Evolutionary conservation across 2,113 vertebrate species (phyloP).

Genomic region (Pterocles orientalis): DNA sequence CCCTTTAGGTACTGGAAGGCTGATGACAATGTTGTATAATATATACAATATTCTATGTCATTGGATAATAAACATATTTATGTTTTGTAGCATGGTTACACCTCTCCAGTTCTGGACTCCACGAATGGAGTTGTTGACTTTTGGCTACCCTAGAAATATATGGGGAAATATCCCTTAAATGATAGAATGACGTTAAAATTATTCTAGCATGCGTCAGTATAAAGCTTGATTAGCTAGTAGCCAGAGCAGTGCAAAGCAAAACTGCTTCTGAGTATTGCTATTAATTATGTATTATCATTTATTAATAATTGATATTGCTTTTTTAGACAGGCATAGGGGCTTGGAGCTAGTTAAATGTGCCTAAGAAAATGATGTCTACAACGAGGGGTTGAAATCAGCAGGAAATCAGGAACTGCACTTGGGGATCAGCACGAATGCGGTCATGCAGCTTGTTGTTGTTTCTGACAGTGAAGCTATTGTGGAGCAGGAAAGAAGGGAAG

Average conservation of each 20-base stretch:
- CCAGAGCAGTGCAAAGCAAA: not conserved
- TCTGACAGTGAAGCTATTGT: not conserved
- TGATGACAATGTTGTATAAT: not conserved
- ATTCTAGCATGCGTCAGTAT: not conserved
- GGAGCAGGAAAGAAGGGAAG: not conserved
- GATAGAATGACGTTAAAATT: not conserved
- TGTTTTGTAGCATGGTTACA: not conserved
- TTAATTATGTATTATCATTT: slow-evolving; percentile 17
- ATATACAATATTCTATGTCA: not conserved
- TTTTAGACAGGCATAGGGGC: not conserved
- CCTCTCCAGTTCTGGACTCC: not conserved
- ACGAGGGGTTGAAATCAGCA: not conserved
- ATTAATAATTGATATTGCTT: slow-evolving; percentile 36
- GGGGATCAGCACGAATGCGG: not conserved
- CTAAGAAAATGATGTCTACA: not conserved
- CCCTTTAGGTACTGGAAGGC: too few relatives aligned
- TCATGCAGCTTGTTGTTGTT: not conserved
- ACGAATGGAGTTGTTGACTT: not conserved
- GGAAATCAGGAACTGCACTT: not conserved
- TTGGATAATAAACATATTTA: not conserved
- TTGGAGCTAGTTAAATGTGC: not conserved
- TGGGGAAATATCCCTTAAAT: not conserved
- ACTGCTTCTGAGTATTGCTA: not conserved
- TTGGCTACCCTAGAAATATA: not conserved
- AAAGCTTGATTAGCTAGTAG: not conserved